Evolutionary conservation across 2,888 invertebrate genomes (phyloP), one percentile per base, ranked within the genome.

Genomic region (Sphinx pinastri): DNA sequence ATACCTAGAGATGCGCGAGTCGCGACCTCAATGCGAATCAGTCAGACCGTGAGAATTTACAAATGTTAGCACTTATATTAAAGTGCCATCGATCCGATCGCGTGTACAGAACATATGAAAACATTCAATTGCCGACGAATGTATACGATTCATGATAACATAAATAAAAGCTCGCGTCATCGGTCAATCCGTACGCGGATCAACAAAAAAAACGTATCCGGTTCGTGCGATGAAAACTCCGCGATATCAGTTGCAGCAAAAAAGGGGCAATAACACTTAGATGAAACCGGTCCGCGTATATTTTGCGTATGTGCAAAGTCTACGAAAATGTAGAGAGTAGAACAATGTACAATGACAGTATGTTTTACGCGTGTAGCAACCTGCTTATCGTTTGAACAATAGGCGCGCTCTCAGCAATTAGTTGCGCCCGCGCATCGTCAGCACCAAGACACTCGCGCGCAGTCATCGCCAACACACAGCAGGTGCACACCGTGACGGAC

Each of bases 171-270:
- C 77, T 92, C 88, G 78, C 92, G 90, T 92, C 92, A 92, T 80
- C 78, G 78, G 68, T 71, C 77, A 76, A 80, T 79, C 74, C 73
- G 81, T 81, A 81, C 81, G 83, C 83, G 31, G 55, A 6, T 47
- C 71, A 72, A 79, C 84, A 84, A 88, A 88, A 89, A 90, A 88
- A 84, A 74, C 81, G 86, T 84, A 92, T 92, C 92, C 92, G 92
- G 91, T 87, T 92, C 80, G 79, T 76, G 75, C 74, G 78, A 83
- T 80, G 79, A 86, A 86, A 87, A 85, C 80, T 82, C 76, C 77
- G 77, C 78, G 81, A 84, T 86, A 87, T 82, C 76, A 80, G 73
- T 73, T 76, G 77, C 76, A 76, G 79, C 79, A 84, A 85, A 86
- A 87, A 86, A 84, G 79, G 76, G 77, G 77, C 78, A 82, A 76